Conservation (phyloP, 2,888 invertebrate genomes). For the Boloria euphrosyne region DNA sequence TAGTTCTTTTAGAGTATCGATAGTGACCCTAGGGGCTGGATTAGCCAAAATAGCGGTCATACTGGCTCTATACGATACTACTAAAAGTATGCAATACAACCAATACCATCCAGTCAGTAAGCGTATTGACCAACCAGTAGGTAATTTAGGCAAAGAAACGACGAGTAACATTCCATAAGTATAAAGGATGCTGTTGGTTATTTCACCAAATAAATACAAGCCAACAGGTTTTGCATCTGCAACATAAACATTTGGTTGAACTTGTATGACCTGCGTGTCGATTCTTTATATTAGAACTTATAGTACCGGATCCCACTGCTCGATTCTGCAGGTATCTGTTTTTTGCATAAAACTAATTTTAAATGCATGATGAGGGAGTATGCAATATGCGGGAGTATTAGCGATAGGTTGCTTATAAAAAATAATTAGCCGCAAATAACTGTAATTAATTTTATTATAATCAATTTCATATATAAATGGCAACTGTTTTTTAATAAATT, state of each 20-base stretch:
- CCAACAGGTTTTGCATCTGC: conserved; percentile 74
- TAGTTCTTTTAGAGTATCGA: conserved; percentile 88
- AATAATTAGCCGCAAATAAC: no score
- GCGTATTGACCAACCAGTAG: conserved; percentile 90
- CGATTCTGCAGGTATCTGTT: no score
- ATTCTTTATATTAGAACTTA: conserved; percentile 1
- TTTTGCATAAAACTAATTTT: no score
- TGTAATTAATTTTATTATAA: no score
- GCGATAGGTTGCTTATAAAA: no score
- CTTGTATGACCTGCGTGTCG: conserved; percentile 6
- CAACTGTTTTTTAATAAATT: no score
- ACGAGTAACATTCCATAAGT: conserved; percentile 91
- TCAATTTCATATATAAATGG: no score
- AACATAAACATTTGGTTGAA: conserved; percentile 47
- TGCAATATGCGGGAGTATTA: no score
- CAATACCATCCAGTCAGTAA: conserved; percentile 94
- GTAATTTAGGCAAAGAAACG: conserved; percentile 89
- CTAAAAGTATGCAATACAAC: conserved; percentile 90
- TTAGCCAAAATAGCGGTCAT: conserved; percentile 92
- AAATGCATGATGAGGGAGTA: no score
- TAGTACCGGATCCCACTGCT: no score
- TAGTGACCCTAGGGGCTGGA: conserved; percentile 89
- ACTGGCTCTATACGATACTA: conserved; percentile 91
- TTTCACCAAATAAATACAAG: conserved; percentile 87
- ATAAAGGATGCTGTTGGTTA: conserved; percentile 88